Evolutionary conservation across 2,888 invertebrate species (phyloP), one percentile per base, ranked within the genome.

Genomic region (Papilio elwesi): DNA sequence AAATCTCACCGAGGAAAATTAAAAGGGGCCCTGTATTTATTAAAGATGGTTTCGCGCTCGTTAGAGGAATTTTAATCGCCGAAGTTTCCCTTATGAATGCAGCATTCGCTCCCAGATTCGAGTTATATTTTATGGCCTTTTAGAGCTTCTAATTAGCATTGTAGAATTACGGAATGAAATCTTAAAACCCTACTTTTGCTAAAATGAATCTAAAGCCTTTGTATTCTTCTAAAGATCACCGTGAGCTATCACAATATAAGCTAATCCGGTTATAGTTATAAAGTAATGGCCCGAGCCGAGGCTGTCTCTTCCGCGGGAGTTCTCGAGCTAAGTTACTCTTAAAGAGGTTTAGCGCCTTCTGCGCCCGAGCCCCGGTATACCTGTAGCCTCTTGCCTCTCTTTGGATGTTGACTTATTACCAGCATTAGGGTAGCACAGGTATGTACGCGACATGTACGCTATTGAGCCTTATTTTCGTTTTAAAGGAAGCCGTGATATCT

Each of bases 1-100:
- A 92, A 93, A 93, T 93, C 92, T 93, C 90, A 88, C 89, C 80
- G 78, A 89, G 89, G 92, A 87, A 93, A 92, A 92, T 93, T 92
- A 91, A 89, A 90, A 86, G 87, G 88, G 90, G 78, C 65, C 84
- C 87, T 88, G 90, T 92, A 91, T 93, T 92, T 92, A 92, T 92
- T 91, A 92, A 90, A 90, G 90, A 90, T 89, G 90, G 89, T 87
- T 65, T 91, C 83, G 82, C 87, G 87, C 90, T 90, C 91, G 91
- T 92, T 92, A 90, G 86, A 90, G 92, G 92, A 92, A 93, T 93
- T 93, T 93, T 91, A 93, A 93, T 92, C 84, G 88, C 80, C 74
- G 81, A 93, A 93, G 85, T 93, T 93, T 90, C 87, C 88, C 89
- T 90, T 90, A 91, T 92, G 91, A 93, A 93, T 93, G 90, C 87